phyloP scores from a whole-genome alignment of 1,140 invertebrate genomes.

The Anoplophora glabripennis region DNA sequence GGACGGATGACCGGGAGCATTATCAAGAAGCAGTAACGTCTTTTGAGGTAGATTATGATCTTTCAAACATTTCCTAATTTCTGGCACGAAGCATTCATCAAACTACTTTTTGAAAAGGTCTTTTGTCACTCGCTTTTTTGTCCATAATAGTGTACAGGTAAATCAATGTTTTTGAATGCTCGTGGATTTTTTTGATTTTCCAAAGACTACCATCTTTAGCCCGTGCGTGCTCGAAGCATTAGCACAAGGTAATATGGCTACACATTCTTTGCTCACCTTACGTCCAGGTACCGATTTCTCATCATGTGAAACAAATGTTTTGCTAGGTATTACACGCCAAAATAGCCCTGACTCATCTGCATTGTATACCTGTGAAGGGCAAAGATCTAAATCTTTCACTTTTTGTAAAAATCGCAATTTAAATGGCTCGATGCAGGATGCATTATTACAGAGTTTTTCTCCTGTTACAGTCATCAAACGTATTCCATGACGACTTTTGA shows the following conservation, averaged over 20 bases:
- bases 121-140: conserved; percentile 43
- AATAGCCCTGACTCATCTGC: conserved; percentile 48
- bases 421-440: conserved; percentile 22
- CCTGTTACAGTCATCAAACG: conserved; percentile 19
- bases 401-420: conserved; percentile 25
- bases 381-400: conserved; percentile 38
- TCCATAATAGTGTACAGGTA: conserved; percentile 22
- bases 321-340: conserved; percentile 46
- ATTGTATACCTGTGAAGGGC: conserved; percentile 46
- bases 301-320: conserved; percentile 40
- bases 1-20: conserved; percentile 29
- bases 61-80: conserved; percentile 43
- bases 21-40: conserved; percentile 47
- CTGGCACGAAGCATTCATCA: conserved; percentile 41
- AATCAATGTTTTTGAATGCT: conserved; percentile 42
- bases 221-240: conserved; percentile 39
- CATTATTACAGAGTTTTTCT: conserved; percentile 21
- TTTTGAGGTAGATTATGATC: conserved; percentile 46
- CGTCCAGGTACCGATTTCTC: conserved; percentile 37
- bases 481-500: conserved; percentile 14
- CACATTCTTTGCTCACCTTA: conserved; percentile 45
- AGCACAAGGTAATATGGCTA: conserved; percentile 44
- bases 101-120: conserved; percentile 46
- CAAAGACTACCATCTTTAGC: conserved; percentile 44
- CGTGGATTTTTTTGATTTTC: conserved; percentile 46